Evolutionary conservation across 2,888 invertebrate species (phyloP), one percentile per base, ranked within the genome.

Genomic region (Tillus elongatus): DNA sequence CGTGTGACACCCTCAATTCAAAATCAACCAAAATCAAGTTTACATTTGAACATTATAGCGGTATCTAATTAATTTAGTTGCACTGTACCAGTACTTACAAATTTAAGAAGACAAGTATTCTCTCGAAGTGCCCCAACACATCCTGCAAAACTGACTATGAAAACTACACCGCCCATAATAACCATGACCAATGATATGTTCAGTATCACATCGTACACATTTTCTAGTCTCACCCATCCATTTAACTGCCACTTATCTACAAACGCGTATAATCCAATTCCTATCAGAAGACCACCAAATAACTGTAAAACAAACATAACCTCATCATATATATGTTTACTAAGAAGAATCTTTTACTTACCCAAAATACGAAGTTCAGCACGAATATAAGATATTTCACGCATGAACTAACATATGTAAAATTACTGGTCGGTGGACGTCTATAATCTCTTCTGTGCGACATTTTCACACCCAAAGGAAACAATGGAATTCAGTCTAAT

Each of bases 201-300:
- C 36, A 93, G 69, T 47, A 88, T 79, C 26, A 92, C 77, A 66
- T 93, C 92, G 58, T 92, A 92, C 8, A 93, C 75, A 34, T 84
- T 89, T 55, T 89, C 86, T 49, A 86, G 66, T 70, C 84, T 80
- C 24, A 90, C 77, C 50, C 83, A 79, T 46, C 89, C 90, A 13
- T 82, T 84, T 3, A 87, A 78, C 57, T 89, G 86, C 80, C 88
- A 89, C 72, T 93, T 93, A 57, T 93, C 92, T 43, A 88, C 80
- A 57, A 91, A 89, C 0, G 93, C 91, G 64, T 92, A 93, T 2
- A 88, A 68, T 4, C 92, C 93, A 41, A 92, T 80, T 4, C 83
- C 90, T 39, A 92, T 80, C 30, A 93, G 67, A 8, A 88, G 66
- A 14, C 89, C 88, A 38, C 93, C 92, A 52, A 90, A 78, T 36